Evolutionary conservation across 2,113 vertebrate genomes (phyloP), one percentile per base, ranked within the genome.

Genomic region (Cynoglossus semilaevis): DNA sequence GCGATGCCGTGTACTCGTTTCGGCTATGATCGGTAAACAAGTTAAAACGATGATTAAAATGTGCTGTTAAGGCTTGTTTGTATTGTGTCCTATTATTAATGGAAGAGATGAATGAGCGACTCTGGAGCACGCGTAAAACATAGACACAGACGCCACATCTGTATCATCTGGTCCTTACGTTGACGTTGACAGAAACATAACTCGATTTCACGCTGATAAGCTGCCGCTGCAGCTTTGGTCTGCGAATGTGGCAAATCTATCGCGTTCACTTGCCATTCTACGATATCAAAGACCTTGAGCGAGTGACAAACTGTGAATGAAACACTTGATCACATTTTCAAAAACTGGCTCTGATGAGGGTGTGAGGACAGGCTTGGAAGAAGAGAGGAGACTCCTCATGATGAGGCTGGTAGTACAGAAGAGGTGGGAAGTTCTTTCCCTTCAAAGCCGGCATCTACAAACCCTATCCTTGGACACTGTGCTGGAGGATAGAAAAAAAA

Each of bases 271-370:
- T 76, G 67, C 51, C 47, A 58, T 52, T 69, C 44, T 56, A 59
- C 67, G 46, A 53, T 54, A 79, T 76, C 72, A 74, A 63, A 84
- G 59, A 63, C 73, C 59, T 56, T 16, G 19, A 49, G 57, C 16
- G 34, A 63, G 70, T 57, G 64, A 65, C 61, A 59, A 43, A 40
- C 65, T 64, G 49, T 51, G 65, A 73, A 71, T 46, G 44, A 75
- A 60, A n/a, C 64, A 76, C 69, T 76, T 74, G 69, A 80, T 74
- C 67, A 71, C 40, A 63, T 67, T 72, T 63, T 56, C 22, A 50
- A 68, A 76, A 73, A 53, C 62, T 29, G 9, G 56, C 68, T 55
- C 70, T 69, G 70, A 77, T 68, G 70, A 80, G 60, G 70, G 72
- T 14, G 29, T 48, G 50, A 67, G 51, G 53, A 64, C 70, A 44